A percentile compares a stretch with the other conserved stretches of the same genome.
Evolutionary conservation across 2,797 vertebrate species (phyloP).

Genomic region (Sorex maritimensis): DNA sequence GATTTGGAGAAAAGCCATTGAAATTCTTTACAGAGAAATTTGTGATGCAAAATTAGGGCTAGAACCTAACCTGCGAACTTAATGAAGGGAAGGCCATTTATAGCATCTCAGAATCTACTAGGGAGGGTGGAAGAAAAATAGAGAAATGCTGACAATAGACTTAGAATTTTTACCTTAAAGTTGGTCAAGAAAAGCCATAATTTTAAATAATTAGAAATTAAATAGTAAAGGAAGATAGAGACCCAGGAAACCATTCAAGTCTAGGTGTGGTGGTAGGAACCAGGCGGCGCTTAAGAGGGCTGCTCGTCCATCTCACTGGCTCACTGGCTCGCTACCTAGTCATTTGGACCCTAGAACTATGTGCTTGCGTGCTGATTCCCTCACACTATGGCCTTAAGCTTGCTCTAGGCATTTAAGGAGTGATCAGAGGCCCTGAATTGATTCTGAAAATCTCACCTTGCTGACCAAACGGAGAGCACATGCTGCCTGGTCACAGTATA

Average conservation of each 20-base stretch:
- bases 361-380: slow-evolving; percentile 49
- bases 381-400: slow-evolving; percentile 27
- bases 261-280: neutral
- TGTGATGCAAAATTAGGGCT: neutral
- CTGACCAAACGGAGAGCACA: neutral
- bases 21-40: slow-evolving; percentile 48
- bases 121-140: slow-evolving; percentile 8
- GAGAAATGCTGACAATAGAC: slow-evolving; percentile 10
- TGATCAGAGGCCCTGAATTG: neutral
- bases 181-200: slow-evolving; percentile 57
- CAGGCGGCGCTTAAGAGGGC: neutral
- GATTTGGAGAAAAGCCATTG: neutral
- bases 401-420: neutral
- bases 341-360: slow-evolving; percentile 41
- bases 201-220: slow-evolving; percentile 60
- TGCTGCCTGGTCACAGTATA: neutral
- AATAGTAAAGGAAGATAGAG: slow-evolving; percentile 42
- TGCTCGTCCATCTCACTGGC: neutral
- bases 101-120: neutral
- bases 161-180: slow-evolving; percentile 47
- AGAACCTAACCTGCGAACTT: neutral
- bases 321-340: slow-evolving; percentile 10
- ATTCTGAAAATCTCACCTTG: neutral
- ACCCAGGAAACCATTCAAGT: neutral
- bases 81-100: slow-evolving; percentile 41